Conservation (phyloP, 2,797 vertebrate genomes). For the Potorous gilbertii region DNA sequence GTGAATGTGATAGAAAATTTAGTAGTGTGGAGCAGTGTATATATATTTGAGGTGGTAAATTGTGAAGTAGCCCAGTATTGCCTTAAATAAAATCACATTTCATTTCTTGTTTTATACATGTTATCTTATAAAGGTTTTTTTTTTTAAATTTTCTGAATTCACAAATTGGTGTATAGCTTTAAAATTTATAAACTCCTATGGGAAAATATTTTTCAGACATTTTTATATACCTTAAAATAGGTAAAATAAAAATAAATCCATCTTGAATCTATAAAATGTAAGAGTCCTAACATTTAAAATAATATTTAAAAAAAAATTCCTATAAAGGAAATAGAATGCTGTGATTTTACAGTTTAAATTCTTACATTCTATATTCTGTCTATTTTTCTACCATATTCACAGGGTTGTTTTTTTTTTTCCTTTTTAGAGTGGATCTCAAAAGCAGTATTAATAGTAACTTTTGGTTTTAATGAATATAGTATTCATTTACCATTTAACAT, state of each 20-base stretch:
- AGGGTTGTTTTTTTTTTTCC: conserved; percentile 70
- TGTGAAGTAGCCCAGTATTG: conserved; percentile 92
- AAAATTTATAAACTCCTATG: conserved; percentile 84
- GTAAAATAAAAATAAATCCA: conserved; percentile 86
- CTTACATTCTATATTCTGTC: conserved; percentile 78
- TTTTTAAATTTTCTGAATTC: conserved; percentile 83
- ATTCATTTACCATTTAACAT: conserved; percentile 65
- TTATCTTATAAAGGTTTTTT: conserved; percentile 86
- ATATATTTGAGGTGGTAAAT: conserved; percentile 90
- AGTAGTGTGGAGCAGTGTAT: conserved; percentile 90
- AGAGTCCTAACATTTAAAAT: conserved; percentile 83
- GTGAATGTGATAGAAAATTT: conserved; percentile 89
- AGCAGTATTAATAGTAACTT: conserved; percentile 78
- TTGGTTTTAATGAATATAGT: conserved; percentile 71
- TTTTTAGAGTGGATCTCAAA: conserved; percentile 75
- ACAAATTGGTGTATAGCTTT: conserved; percentile 87
- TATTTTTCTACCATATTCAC: conserved; percentile 78
- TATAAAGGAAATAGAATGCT: conserved; percentile 84
- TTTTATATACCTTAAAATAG: conserved; percentile 83
- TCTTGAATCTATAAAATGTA: conserved; percentile 86
- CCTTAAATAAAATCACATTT: conserved; percentile 92
- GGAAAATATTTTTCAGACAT: conserved; percentile 79
- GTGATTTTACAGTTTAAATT: conserved; percentile 81
- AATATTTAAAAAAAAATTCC: conserved; percentile 84
- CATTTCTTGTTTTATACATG: conserved; percentile 89